A percentile compares a stretch with the other conserved stretches of the same genome.
phyloP scores from a whole-genome alignment of 2,888 invertebrate genomes.

The Noctua pronuba region DNA sequence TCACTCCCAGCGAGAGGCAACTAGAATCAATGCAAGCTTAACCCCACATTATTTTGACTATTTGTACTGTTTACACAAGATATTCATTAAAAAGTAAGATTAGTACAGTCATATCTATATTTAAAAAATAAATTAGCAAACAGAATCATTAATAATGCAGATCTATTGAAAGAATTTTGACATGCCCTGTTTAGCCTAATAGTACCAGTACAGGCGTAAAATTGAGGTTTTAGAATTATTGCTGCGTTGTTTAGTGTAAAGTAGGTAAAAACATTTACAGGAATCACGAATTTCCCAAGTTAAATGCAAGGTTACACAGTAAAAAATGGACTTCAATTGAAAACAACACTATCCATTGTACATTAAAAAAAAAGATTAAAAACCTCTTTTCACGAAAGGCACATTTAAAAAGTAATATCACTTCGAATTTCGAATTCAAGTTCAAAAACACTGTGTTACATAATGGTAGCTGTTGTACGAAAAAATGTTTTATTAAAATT shows the following conservation, averaged over 20 bases:
- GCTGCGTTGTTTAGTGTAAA: too few relatives aligned
- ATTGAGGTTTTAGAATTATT: not conserved
- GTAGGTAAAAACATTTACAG: not conserved
- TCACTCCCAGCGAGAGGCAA: not conserved
- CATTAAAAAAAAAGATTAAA: not conserved
- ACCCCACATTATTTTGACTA: not conserved
- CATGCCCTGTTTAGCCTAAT: not conserved
- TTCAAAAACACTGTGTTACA: slow-evolving; percentile 81
- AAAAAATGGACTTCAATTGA: not conserved
- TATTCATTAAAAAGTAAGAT: not conserved
- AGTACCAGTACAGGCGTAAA: not conserved
- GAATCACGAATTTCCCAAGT: too few relatives aligned
- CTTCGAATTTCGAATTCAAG: slow-evolving; percentile 63
- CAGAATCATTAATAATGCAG: not conserved
- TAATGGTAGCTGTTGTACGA: slow-evolving; percentile 70
- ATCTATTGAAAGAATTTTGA: not conserved
- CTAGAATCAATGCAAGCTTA: too few relatives aligned
- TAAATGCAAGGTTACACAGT: slow-evolving; percentile 36
- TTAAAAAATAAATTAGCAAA: not conserved
- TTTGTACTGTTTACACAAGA: not conserved
- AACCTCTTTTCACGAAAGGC: slow-evolving; percentile 7
- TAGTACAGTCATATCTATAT: not conserved
- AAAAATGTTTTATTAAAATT: slow-evolving; percentile 31
- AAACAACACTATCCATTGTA: not conserved
- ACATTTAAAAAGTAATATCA: slow-evolving; percentile 27